These are phyloP conservation scores for Desoria tigrina DNA, from an alignment of 2,888 invertebrate species.

Conservation along the genomic window DNA sequence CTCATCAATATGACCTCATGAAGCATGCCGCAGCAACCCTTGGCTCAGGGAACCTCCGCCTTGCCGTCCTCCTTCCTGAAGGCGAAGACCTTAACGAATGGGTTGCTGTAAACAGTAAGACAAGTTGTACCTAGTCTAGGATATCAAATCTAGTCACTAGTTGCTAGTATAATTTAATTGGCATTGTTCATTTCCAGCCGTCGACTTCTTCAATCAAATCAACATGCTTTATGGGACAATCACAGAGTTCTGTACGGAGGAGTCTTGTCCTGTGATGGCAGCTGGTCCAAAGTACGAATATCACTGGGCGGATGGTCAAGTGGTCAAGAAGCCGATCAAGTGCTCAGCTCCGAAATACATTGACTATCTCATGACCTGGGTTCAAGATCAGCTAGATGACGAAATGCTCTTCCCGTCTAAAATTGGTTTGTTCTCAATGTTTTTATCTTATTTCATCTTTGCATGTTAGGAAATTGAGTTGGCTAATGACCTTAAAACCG, in stretches of 20 bases:
- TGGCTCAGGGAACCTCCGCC: conserved; percentile 92
- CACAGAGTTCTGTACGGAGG: conserved; percentile 98
- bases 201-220: conserved; percentile 99
- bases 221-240: conserved; percentile 99
- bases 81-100: conserved; percentile 99
- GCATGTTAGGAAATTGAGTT: background rate
- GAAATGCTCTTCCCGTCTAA: conserved; percentile 97
- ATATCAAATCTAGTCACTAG: too few relatives aligned
- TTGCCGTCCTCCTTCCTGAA: conserved; percentile 95
- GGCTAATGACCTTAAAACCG: background rate
- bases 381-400: conserved; percentile 98
- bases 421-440: conserved; percentile 67
- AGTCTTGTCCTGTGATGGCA: conserved; percentile 96
- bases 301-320: conserved; percentile 99
- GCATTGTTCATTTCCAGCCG: conserved; percentile 66
- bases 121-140: too few relatives aligned
- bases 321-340: conserved; percentile 90
- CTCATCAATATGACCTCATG: conserved; percentile 98
- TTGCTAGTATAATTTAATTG: background rate
- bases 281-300: conserved; percentile 99
- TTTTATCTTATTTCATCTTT: conserved; percentile 17
- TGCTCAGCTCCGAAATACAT: conserved; percentile 96
- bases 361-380: conserved; percentile 64
- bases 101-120: conserved; percentile 99
- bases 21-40: conserved; percentile 98